Base-by-base conservation (phyloP, 2,797 vertebrate genomes). In the Dicrostonyx torquatus region DNA sequence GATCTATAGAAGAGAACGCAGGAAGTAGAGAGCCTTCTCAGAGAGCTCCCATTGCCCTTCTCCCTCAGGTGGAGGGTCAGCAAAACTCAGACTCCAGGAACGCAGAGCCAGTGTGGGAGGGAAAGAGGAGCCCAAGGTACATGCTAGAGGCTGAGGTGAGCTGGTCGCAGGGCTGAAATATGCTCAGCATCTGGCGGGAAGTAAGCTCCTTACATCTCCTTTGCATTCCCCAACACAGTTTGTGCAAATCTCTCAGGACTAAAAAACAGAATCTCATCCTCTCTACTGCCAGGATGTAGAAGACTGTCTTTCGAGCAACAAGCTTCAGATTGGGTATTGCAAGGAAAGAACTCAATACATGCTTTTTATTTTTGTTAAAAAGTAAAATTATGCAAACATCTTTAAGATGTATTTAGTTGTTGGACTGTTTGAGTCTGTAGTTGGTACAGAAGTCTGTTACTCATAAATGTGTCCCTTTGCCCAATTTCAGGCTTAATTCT, bases 281-380 rank as follows among this genome's bases (percentile, higher is more conserved):
- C 70, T 89, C 50, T 55, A 62, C 62, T 68, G 4, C 12, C 43
- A 91, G 13, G 18, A 48, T 40, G 22, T 40, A 84, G 6, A 31
- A 6, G 8, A 31, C 37, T 43, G 20, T 3, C 34, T 82, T 75
- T 55, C 40, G 55, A 76, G 48, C 53, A 78, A 43, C 26, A 60
- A 55, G 4, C 78, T 34, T 80, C 24, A 90, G 43, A 50, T 90
- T 12, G 66, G 40, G 70, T n/a, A 37, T 78, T 43, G 85, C 68
- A 70, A 29, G 43, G 89, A 95, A 83, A 14, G 20, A 84, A 34
- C 9, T 87, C 31, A 50, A 5, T 80, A 34, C 26, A 17, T 37
- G 13, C 20, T 93, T 95, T 95, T 66, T 66, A 24, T 95, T 77
- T 83, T 77, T 82, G 45, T 45, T 55, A 75, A 31, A 66, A 93